Evolutionary conservation across 2,113 vertebrate genomes (phyloP).

Genomic region (Archocentrus centrarchus): DNA sequence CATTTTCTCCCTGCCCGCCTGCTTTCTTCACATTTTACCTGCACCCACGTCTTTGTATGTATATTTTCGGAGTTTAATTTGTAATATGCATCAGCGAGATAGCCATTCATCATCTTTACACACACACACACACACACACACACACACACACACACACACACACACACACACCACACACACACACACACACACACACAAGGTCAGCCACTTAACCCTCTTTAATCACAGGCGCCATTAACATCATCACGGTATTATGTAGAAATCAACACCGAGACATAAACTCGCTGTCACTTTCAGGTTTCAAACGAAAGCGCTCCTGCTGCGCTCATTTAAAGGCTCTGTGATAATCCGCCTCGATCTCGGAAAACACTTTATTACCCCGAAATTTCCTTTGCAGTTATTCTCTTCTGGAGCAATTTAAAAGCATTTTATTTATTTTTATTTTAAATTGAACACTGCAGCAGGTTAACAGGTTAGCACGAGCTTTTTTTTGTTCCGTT

Average conservation of each 20-base stretch:
- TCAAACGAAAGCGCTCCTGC: constrained; percentile 21
- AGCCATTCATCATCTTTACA: constrained; percentile 51
- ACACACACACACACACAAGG: constrained; percentile 44
- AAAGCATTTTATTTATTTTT: not conserved
- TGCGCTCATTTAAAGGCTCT: not conserved
- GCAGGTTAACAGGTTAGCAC: not conserved
- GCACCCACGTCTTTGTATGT: not conserved
- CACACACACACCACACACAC: constrained; percentile 23
- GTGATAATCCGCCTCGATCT: not conserved
- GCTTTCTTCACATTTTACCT: not conserved
- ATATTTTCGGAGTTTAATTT: constrained; percentile 12
- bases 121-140: constrained; percentile 1
- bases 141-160: not conserved
- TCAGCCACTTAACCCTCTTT: constrained; percentile 69
- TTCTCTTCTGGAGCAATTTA: not conserved
- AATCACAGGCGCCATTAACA: constrained; percentile 68
- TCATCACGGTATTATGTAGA: constrained; percentile 56
- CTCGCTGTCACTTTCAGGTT: constrained; percentile 44
- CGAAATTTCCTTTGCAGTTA: not conserved
- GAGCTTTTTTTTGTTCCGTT: too few relatives aligned
- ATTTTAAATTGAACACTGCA: not conserved
- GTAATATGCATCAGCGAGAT: constrained; percentile 13
- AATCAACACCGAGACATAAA: constrained; percentile 58
- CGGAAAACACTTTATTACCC: not conserved
- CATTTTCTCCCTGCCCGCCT: not conserved